A percentile compares a stretch with the other conserved stretches of the same genome.
Conservation (phyloP, 2,888 invertebrate species). For the Muschampia plurimacula region DNA sequence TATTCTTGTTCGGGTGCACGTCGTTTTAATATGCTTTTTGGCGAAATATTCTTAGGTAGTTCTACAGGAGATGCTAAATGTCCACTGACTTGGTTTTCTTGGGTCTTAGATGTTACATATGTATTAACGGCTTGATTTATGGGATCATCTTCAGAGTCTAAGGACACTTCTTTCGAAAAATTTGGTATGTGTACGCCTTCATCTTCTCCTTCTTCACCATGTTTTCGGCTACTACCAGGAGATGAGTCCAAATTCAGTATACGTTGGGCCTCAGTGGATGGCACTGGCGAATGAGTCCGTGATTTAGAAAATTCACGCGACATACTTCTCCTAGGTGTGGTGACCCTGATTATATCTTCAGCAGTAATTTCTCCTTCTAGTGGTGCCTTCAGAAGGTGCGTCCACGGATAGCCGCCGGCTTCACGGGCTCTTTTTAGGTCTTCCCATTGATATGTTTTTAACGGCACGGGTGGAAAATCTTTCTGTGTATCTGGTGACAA, state of each 20-base stretch:
- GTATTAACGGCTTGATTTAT: constrained; percentile 58
- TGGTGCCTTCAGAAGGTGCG: constrained; percentile 89
- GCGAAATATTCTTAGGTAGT: constrained; percentile 74
- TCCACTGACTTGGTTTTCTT: constrained; percentile 62
- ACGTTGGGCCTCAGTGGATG: constrained; percentile 66
- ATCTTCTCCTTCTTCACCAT: constrained; percentile 77
- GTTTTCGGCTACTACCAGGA: constrained; percentile 80
- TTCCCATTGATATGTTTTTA: constrained; percentile 93
- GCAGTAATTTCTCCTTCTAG: constrained; percentile 81
- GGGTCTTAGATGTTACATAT: constrained; percentile 62
- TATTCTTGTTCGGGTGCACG: constrained; percentile 74
- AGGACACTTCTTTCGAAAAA: constrained; percentile 79
- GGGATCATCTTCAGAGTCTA: constrained; percentile 79
- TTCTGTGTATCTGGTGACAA: constrained; percentile 82
- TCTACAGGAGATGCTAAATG: constrained; percentile 65
- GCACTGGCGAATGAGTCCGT: constrained; percentile 72
- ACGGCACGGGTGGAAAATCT: constrained; percentile 88
- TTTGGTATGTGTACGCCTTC: constrained; percentile 79
- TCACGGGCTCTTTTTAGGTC: constrained; percentile 89
- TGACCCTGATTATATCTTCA: constrained; percentile 79
- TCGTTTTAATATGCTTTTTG: constrained; percentile 85
- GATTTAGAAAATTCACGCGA: constrained; percentile 78
- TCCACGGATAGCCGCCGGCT: constrained; percentile 93
- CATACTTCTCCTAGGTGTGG: constrained; percentile 79
- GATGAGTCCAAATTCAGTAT: constrained; percentile 80